A percentile compares a stretch with the other conserved stretches of the same genome.
These are phyloP conservation scores for Ptychadena robeensis DNA, from an alignment of 2,797 vertebrate genomes.

Conservation along the genomic window DNA sequence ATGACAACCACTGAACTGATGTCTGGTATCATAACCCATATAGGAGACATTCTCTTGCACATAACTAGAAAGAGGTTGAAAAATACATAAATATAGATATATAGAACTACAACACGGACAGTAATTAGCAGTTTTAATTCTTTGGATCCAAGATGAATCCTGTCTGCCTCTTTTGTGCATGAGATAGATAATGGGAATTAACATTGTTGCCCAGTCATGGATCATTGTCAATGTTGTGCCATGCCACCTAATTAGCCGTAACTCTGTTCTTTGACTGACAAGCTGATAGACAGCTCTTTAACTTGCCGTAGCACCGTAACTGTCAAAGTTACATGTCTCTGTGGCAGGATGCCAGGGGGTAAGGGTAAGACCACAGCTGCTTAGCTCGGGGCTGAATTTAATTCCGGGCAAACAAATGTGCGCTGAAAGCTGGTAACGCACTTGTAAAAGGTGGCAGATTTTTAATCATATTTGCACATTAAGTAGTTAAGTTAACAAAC, in stretches of 20 bases:
- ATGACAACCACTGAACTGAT: no score
- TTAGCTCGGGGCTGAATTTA: not conserved
- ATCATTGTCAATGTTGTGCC: not conserved
- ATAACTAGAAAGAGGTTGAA: no score
- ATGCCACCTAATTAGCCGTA: not conserved
- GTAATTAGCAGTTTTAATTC: not conserved
- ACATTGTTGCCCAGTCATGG: not conserved
- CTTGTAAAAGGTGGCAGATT: slow-evolving; percentile 6
- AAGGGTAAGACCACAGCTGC: not conserved
- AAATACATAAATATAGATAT: no score
- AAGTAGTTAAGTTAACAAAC: not conserved
- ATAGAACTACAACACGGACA: no score
- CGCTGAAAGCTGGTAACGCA: not conserved
- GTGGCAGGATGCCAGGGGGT: slow-evolving; percentile 10
- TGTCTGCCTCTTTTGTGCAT: not conserved
- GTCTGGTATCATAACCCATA: no score
- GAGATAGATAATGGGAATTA: not conserved
- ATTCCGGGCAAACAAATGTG: slow-evolving; percentile 4
- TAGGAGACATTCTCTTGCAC: no score
- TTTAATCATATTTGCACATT: slow-evolving; percentile 1
- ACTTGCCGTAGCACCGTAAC: not conserved
- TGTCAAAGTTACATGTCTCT: not conserved
- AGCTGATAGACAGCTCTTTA: not conserved
- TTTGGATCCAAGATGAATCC: not conserved
- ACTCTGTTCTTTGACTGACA: not conserved